Evolutionary conservation across 2,113 vertebrate species (phyloP).

Genomic region (Steatornis caripensis): DNA sequence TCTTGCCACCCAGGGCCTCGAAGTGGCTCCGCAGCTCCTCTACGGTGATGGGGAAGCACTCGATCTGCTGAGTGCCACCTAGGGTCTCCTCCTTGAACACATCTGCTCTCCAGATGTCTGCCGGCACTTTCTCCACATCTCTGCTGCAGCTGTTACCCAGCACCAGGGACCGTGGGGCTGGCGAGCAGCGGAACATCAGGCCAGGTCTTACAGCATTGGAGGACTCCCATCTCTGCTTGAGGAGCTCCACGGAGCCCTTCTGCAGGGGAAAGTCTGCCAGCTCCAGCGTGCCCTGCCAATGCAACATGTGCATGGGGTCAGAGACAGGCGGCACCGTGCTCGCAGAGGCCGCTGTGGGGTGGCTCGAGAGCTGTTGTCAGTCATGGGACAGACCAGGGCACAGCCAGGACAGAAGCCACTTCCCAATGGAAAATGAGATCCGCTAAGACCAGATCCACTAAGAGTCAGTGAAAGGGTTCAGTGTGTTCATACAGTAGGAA

Average conservation of each 20-base stretch:
- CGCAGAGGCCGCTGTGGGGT: fast-evolving
- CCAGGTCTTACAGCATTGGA: not conserved
- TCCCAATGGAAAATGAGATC: not conserved
- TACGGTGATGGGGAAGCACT: conserved; percentile 65
- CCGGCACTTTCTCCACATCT: not conserved
- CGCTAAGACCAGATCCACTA: not conserved
- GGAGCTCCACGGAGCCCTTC: conserved; percentile 62
- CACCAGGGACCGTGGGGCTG: not conserved
- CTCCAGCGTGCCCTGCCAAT: conserved; percentile 61
- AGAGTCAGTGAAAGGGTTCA: not conserved
- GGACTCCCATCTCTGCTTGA: conserved; percentile 70
- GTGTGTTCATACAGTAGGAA: not conserved
- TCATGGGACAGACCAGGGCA: not conserved
- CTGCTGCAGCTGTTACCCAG: not conserved
- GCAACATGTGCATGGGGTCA: conserved; percentile 4
- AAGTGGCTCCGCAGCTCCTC: conserved; percentile 76
- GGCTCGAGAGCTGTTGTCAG: fast-evolving
- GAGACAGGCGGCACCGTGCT: fast-evolving
- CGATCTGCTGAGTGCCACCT: conserved; percentile 4
- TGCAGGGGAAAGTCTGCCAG: conserved; percentile 48
- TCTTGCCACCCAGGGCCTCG: conserved; percentile 51
- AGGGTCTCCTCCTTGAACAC: conserved; percentile 33
- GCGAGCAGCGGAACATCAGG: not conserved
- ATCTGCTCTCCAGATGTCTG: not conserved
- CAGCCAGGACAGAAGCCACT: not conserved